These are phyloP conservation scores for Empis stercorea DNA, from an alignment of 2,888 invertebrate species.

Conservation along the genomic window DNA sequence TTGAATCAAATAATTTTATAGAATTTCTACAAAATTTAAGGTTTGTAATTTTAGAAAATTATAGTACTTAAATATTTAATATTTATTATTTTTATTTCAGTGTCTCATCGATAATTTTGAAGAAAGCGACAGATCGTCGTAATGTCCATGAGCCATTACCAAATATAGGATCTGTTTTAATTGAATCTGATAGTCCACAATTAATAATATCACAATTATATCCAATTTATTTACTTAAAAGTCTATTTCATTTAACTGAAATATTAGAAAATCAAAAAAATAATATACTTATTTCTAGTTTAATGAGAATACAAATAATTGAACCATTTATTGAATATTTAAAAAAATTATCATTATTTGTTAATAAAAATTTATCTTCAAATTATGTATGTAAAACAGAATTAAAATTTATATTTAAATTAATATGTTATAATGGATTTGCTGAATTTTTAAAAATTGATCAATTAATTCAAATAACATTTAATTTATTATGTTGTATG, in stretches of 20 bases:
- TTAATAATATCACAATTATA: conserved; percentile 28
- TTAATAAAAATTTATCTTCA: conserved; percentile 24
- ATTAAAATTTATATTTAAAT: conserved; percentile 37
- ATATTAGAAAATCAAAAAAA: conserved; percentile 11
- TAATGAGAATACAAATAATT: conserved; percentile 22
- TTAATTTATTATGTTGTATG: conserved; percentile 47
- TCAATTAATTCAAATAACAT: conserved; percentile 36
- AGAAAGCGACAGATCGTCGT: conserved; percentile 24
- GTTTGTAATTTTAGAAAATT: conserved; percentile 16
- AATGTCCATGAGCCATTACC: conserved; percentile 27
- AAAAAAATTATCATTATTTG: conserved; percentile 15
- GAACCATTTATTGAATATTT: conserved; percentile 24
- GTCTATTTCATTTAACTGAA: conserved; percentile 25
- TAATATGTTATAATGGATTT: conserved; percentile 25
- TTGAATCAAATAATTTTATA: conserved; percentile 23
- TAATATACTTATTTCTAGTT: conserved; percentile 18
- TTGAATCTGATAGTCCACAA: conserved; percentile 25
- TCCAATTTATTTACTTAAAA: conserved; percentile 26
- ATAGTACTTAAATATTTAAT: not conserved
- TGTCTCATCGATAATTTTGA: conserved; percentile 24
- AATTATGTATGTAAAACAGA: conserved; percentile 46
- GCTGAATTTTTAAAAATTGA: conserved; percentile 21
- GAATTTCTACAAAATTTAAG: conserved; percentile 20
- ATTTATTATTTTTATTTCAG: no score
- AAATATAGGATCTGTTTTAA: conserved; percentile 29